Percentiles rank a stretch among this genome's conserved stretches.
Evolutionary conservation across 2,888 invertebrate genomes (phyloP).

Genomic region (Caenorhabditis sp.): DNA sequence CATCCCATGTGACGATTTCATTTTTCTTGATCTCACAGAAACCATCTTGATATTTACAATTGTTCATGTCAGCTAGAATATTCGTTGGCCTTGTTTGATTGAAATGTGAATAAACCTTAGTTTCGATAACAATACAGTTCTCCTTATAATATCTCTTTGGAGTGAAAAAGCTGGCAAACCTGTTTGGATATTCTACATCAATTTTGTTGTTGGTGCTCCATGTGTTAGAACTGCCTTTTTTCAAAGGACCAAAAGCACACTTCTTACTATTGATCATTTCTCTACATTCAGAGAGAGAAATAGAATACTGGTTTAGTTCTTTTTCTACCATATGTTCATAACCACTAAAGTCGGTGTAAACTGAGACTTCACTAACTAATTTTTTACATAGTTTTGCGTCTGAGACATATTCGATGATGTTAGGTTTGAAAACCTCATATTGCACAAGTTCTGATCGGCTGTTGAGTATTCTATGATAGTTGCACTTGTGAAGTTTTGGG

Average conservation of each 20-base stretch:
- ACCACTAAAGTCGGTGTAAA: conserved; percentile 71
- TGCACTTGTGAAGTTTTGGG: conserved; percentile 65
- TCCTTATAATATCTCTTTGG: conserved; percentile 71
- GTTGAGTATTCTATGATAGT: conserved; percentile 58
- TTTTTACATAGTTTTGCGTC: conserved; percentile 70
- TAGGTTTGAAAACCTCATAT: conserved; percentile 69
- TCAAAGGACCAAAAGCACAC: conserved; percentile 67
- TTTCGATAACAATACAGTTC: conserved; percentile 75
- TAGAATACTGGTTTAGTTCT: conserved; percentile 67
- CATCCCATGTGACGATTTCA: conserved; percentile 76
- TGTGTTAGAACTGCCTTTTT: conserved; percentile 44
- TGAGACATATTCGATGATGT: conserved; percentile 56
- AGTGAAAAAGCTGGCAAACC: conserved; percentile 72
- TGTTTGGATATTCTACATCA: conserved; percentile 71
- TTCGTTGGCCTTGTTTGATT: conserved; percentile 70
- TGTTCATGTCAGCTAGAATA: conserved; percentile 61
- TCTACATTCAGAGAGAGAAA: conserved; percentile 69
- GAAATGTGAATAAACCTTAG: conserved; percentile 73
- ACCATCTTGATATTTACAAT: conserved; percentile 73
- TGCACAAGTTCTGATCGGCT: conserved; percentile 60
- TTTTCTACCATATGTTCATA: conserved; percentile 68
- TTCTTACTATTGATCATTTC: conserved; percentile 68
- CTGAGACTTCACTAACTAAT: conserved; percentile 63
- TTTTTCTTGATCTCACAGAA: conserved; percentile 68
- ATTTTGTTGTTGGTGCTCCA: conserved; percentile 74